Conservation (phyloP, 2,113 vertebrate species). For the Callionymus lyra region DNA sequence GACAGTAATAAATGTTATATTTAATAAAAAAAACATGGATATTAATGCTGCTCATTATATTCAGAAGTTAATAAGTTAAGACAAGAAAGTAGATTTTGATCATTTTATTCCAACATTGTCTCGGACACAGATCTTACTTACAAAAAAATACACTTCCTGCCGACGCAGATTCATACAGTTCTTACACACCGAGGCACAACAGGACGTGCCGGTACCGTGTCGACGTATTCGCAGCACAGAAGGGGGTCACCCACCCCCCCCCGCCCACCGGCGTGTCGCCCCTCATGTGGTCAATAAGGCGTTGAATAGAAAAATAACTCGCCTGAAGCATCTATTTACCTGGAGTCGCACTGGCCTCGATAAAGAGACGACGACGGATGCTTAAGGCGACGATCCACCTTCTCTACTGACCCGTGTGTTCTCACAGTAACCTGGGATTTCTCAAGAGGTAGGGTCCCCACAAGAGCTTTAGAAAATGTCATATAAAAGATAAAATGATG, state of each 20-base stretch:
- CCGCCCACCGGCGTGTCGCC: slow-evolving; percentile 2
- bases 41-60: background rate
- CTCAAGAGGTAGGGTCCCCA: slow-evolving; percentile 31
- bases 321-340: background rate
- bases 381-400: too few relatives aligned
- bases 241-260: too few relatives aligned
- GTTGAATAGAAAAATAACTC: background rate
- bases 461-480: slow-evolving; percentile 8
- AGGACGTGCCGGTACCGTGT: slow-evolving; percentile 13
- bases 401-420: background rate
- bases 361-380: too few relatives aligned
- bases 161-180: slow-evolving; percentile 24
- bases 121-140: slow-evolving; percentile 37
- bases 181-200: slow-evolving; percentile 24
- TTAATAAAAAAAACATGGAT: too few relatives aligned
- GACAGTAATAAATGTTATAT: background rate
- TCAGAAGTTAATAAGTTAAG: too few relatives aligned
- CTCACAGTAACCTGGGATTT: slow-evolving; percentile 42
- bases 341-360: too few relatives aligned
- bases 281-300: slow-evolving; percentile 9
- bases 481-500: slow-evolving; percentile 14
- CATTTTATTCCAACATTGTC: slow-evolving; percentile 49
- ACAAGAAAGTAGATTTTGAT: too few relatives aligned
- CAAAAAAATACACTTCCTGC: slow-evolving; percentile 35
- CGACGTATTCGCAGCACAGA: slow-evolving; percentile 19